Conservation (phyloP, 1,140 invertebrate species). For the Penaeus chinensis region DNA sequence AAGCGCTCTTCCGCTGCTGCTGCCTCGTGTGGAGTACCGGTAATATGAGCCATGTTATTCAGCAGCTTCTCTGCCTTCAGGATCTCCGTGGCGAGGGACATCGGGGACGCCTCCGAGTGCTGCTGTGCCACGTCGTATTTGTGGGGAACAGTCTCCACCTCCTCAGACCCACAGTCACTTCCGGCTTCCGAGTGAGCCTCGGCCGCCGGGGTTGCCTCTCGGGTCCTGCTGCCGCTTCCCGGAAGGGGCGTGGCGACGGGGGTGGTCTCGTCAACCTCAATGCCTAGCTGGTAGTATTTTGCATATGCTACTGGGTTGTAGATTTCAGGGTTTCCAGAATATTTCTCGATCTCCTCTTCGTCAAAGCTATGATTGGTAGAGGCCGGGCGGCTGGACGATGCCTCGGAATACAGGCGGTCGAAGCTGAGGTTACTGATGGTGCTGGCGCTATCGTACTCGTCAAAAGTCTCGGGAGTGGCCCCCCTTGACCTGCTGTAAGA, state of each 20-base stretch:
- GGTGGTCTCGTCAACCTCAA: conserved; percentile 57
- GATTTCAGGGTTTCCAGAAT: conserved; percentile 48
- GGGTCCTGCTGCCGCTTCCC: neutral
- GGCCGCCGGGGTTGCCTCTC: conserved; percentile 29
- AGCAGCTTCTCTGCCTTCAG: conserved; percentile 53
- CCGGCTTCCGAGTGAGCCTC: conserved; percentile 22
- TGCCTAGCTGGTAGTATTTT: conserved; percentile 58
- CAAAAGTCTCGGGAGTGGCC: conserved; percentile 53
- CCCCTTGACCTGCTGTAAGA: conserved; percentile 31
- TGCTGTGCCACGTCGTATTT: conserved; percentile 39
- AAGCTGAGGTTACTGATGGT: conserved; percentile 58
- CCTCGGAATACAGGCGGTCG: conserved; percentile 56
- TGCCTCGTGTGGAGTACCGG: conserved; percentile 8
- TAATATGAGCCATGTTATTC: conserved; percentile 50
- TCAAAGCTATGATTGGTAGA: conserved; percentile 55
- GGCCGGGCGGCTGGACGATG: conserved; percentile 55
- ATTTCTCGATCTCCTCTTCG: conserved; percentile 49
- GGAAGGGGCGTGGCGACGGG: conserved; percentile 37
- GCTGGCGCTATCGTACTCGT: conserved; percentile 58
- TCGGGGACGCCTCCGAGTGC: conserved; percentile 28
- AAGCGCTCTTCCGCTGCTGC: conserved; percentile 25
- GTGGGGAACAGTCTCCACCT: conserved; percentile 44
- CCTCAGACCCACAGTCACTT: conserved; percentile 55
- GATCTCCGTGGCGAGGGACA: conserved; percentile 53
- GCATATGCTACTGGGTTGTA: conserved; percentile 55